Conservation (phyloP, 2,797 vertebrate species). For the Kryptolebias ocellatus region DNA sequence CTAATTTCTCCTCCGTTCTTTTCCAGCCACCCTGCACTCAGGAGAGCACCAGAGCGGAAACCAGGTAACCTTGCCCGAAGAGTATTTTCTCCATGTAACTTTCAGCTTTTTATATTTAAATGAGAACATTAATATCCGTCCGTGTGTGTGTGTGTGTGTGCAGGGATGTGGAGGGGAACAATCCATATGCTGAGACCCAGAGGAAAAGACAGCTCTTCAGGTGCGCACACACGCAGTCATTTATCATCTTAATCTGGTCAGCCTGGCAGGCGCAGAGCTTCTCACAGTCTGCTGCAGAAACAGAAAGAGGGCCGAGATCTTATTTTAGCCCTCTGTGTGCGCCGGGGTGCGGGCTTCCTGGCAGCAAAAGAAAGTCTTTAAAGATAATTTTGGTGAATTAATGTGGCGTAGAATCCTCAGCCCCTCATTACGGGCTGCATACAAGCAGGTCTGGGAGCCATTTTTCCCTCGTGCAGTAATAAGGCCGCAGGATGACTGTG, state of each 20-base stretch:
- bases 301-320: slow-evolving; percentile 41
- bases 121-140: slow-evolving; percentile 61
- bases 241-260: slow-evolving; percentile 71
- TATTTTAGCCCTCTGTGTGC: slow-evolving; percentile 11
- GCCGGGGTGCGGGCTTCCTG: slow-evolving; percentile 11
- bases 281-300: slow-evolving; percentile 43
- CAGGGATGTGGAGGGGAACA: slow-evolving; percentile 86
- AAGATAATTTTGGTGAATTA: slow-evolving; percentile 12
- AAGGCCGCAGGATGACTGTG: slow-evolving; percentile 68
- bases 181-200: slow-evolving; percentile 90
- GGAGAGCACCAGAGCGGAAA: slow-evolving; percentile 91
- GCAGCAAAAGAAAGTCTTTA: slow-evolving; percentile 22
- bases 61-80: slow-evolving; percentile 86
- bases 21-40: slow-evolving; percentile 89
- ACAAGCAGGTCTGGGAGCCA: slow-evolving; percentile 6
- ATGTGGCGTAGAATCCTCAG: slow-evolving; percentile 7
- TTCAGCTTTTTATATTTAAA: slow-evolving; percentile 70
- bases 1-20: slow-evolving; percentile 73
- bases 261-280: slow-evolving; percentile 37
- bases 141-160: slow-evolving; percentile 41
- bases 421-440: slow-evolving; percentile 2
- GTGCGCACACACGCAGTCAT: slow-evolving; percentile 71
- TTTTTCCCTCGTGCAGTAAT: slow-evolving; percentile 29
- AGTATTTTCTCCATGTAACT: slow-evolving; percentile 42
- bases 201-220: slow-evolving; percentile 94